phyloP scores from a whole-genome alignment of 2,888 invertebrate genomes.

The Athrips mouffetella region DNA sequence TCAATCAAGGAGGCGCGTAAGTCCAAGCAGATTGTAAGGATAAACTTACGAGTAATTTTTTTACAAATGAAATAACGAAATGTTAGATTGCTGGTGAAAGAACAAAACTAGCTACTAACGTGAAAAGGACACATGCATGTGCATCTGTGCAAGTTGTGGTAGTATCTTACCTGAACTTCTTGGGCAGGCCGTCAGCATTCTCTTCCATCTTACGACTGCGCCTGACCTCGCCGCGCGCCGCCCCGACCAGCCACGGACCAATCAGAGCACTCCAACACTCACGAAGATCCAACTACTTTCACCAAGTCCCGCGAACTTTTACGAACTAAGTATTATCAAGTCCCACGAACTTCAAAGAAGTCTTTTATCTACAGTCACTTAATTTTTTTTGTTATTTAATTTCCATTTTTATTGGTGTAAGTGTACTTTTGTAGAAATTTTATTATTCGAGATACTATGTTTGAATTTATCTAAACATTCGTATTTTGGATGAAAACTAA shows the following conservation, averaged over 20 bases:
- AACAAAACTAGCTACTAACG: too few relatives aligned
- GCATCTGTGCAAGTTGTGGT: too few relatives aligned
- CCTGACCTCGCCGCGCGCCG: slow-evolving; percentile 39
- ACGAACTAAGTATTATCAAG: slow-evolving; percentile 15
- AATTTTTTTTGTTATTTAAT: slow-evolving; percentile 34
- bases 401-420: slow-evolving; percentile 34
- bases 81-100: too few relatives aligned
- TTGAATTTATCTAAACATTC: background rate
- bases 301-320: slow-evolving; percentile 13
- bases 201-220: slow-evolving; percentile 62
- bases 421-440: background rate
- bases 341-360: slow-evolving; percentile 7
- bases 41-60: too few relatives aligned
- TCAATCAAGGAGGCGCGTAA: too few relatives aligned
- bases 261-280: slow-evolving; percentile 26
- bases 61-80: too few relatives aligned
- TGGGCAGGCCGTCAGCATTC: slow-evolving; percentile 58
- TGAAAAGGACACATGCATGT: too few relatives aligned
- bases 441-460: background rate
- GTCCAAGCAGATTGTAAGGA: too few relatives aligned
- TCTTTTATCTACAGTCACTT: slow-evolving; percentile 1
- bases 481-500: too few relatives aligned
- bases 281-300: slow-evolving; percentile 22
- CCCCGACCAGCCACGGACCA: slow-evolving; percentile 22
- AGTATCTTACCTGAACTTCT: slow-evolving; percentile 61